Evolutionary conservation across 2,113 vertebrate species (phyloP).

Genomic region (Bucco capensis): DNA sequence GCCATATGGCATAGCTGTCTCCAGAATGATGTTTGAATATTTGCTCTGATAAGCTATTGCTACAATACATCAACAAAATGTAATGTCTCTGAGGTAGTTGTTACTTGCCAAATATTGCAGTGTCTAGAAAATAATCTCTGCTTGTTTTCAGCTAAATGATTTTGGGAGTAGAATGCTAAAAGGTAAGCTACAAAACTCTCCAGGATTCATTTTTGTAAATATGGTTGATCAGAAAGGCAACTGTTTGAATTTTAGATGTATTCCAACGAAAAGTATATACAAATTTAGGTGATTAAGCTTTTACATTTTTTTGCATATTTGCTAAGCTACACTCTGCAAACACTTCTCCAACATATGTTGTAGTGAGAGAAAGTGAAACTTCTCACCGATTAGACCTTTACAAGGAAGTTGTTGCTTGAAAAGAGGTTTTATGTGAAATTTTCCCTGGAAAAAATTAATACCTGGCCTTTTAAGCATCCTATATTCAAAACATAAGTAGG

Average conservation of each 20-base stretch:
- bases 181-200: not conserved
- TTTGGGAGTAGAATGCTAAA: not conserved
- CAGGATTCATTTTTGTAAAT: not conserved
- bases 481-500: not conserved
- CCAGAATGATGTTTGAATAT: not conserved
- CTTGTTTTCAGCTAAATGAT: not conserved
- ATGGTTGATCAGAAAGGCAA: not conserved
- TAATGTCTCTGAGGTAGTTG: not conserved
- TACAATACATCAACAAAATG: slow-evolving; percentile 5
- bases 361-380: not conserved
- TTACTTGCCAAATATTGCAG: not conserved
- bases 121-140: not conserved
- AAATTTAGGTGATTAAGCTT: not conserved
- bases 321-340: not conserved
- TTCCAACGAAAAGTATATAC: not conserved
- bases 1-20: not conserved
- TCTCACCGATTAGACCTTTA: not conserved
- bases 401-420: not conserved
- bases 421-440: not conserved
- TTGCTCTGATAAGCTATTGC: not conserved
- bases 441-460: not conserved
- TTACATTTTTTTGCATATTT: not conserved
- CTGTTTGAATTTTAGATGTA: not conserved
- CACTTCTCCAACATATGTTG: not conserved
- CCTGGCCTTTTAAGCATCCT: not conserved